Base-by-base conservation (phyloP, 2,797 vertebrate species). In the Falco cherrug region DNA sequence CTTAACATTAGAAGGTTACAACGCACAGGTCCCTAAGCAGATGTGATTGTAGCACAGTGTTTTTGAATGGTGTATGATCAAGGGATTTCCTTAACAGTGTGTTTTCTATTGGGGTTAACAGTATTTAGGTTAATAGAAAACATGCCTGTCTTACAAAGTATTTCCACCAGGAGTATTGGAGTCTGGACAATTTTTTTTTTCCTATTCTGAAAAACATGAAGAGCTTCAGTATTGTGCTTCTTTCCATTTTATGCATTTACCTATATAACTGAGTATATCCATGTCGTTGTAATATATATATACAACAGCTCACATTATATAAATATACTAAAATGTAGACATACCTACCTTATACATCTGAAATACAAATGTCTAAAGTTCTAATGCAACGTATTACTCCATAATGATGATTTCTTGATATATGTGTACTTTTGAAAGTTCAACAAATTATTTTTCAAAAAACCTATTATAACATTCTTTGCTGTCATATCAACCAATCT, bases 121-220 rank as follows among this genome's bases (percentile, higher is more conserved):
- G 91, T 95, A 93, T 96, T 97, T 97, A 96, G 87, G 88, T 95
- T 98, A 98, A 97, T 97, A 93, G 94, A 97, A 98, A 98, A 96
- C 97, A 98, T 89, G 81, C 90, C 92, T 96, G 80, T 54, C 80
- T 95, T 97, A 88, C 95, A 81, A 94, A 98, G 84, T 95, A 79
- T 97, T 98, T 98, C 95, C 95, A 97, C 89, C 80, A 98, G 96
- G 95, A 96, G 94, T 96, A 41, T 14, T 98, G 95, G 97, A 97
- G 50, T 90, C 91, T 88, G 79, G 96, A 96, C 96, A 98, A 97
- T 84, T 98, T 92, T 95, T 53, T 53, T 97, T 97, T 92, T 96
- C 89, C 53, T 93, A 15, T 95, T 97, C 97, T 97, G 80, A 94
- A 92, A 87, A 97, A 94, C 69, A 71, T 4, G 24, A 84, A 54